Evolutionary conservation across 1,140 invertebrate genomes (phyloP).

Genomic region (Pomacea maculata): DNA sequence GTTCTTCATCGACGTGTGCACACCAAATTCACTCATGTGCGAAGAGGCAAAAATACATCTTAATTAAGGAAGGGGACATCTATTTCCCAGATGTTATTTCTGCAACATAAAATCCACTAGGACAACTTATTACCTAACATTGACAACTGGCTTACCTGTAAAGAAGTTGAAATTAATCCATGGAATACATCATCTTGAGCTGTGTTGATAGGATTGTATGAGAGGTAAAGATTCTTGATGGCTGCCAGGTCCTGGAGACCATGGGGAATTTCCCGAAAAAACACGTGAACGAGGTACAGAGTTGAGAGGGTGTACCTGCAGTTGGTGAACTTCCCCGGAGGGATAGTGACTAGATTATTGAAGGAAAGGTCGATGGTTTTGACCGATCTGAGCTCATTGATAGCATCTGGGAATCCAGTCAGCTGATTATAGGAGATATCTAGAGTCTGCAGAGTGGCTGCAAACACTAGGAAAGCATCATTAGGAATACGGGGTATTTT

Average conservation of each 20-base stretch:
- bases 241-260: conserved; percentile 8
- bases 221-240: conserved; percentile 22
- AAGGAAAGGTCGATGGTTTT: conserved; percentile 12
- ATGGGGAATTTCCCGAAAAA: conserved; percentile 10
- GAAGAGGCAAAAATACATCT: no score
- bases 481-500: conserved; percentile 10
- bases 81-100: neutral
- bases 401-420: conserved; percentile 13
- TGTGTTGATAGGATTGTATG: conserved; percentile 22
- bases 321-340: conserved; percentile 14
- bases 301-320: conserved; percentile 1
- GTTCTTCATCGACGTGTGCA: no score
- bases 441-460: conserved; percentile 21
- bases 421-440: conserved; percentile 16
- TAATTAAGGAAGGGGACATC: neutral
- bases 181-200: conserved; percentile 19
- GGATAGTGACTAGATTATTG: conserved; percentile 7
- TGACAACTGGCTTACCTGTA: neutral
- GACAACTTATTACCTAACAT: neutral
- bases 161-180: conserved; percentile 4
- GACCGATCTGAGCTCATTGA: conserved; percentile 14
- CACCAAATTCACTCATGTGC: no score
- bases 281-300: conserved; percentile 18
- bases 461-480: conserved; percentile 9
- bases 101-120: neutral